Evolutionary conservation across 2,888 invertebrate species (phyloP), one percentile per base, ranked within the genome.

Genomic region (Auanema freiburgensis): DNA sequence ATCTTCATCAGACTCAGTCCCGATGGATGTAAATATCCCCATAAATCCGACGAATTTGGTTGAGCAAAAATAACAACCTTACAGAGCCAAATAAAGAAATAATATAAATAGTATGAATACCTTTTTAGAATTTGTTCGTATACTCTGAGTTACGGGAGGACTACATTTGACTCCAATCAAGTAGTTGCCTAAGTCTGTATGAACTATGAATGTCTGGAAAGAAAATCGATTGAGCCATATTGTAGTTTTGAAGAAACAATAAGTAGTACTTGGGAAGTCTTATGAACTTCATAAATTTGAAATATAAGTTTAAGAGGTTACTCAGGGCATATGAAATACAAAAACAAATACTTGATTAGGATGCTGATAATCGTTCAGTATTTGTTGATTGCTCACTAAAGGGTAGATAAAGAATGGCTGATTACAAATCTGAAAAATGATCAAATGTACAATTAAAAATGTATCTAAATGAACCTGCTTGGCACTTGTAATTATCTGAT

Each of bases 61-160:
- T 79, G 79, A 16, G 74, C 72, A 66, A 79, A 79, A 16, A 79
- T 62, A 10, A 79, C 66, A 1, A 77, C 76, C 77, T 78, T 50
- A 49, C 63, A 49, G 25, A 23, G 33, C n/a, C 0, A 57, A n/a
- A 52, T 8, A 24, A 8, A 41, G 18, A 33, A 12, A 41, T 4
- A 16, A 10, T n/a, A 12, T 2, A 5, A 14, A 18, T 11, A 40
- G 24, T 51, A 14, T 12, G 24, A 18, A 25, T 14, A 43, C 44
- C 21, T 14, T 42, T 43, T 50, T 33, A 18, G 16, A 41, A 33
- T 2, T 24, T 25, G 40, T 24, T 2, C 8, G 46, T 21, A 11
- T 8, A 10, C 44, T 21, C 5, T 23, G 16, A 16, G 41, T 11
- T 1, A 41, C 46, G 40, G 46, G 55, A 43, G 57, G 56, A 16